A percentile compares a stretch with the other conserved stretches of the same genome.
These are phyloP conservation scores for Cyphomyrus discorhynchus DNA, from an alignment of 2,113 vertebrate species.

Conservation along the genomic window DNA sequence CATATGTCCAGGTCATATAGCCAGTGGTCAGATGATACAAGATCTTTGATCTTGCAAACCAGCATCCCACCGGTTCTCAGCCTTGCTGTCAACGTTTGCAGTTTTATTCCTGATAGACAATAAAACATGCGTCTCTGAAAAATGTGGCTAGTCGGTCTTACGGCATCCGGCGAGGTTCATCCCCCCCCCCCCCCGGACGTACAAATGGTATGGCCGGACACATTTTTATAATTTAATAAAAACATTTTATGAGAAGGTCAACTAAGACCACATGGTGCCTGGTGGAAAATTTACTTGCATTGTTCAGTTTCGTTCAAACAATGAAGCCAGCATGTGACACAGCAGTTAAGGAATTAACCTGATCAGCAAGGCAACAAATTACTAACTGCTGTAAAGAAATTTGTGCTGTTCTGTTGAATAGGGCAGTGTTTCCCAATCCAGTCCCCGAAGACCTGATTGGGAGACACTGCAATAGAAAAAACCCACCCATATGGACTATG, in stretches of 20 bases:
- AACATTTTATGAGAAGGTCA: background rate
- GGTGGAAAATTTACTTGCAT: background rate
- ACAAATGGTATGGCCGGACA: background rate
- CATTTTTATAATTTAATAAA: background rate
- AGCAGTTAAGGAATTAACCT: background rate
- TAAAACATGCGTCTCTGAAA: background rate
- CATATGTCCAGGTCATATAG: background rate
- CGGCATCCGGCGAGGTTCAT: background rate
- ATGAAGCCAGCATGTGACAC: background rate
- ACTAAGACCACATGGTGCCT: background rate
- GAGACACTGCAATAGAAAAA: background rate
- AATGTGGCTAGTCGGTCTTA: background rate
- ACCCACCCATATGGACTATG: background rate
- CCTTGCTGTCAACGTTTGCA: background rate
- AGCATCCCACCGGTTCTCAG: background rate
- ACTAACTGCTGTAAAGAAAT: background rate
- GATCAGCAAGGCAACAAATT: background rate
- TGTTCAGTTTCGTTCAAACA: background rate
- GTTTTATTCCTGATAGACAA: background rate
- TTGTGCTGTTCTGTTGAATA: background rate
- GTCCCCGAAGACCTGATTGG: background rate
- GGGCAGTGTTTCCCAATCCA: background rate
- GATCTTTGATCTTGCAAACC: background rate
- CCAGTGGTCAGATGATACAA: background rate
- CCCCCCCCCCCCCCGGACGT: background rate